Percentiles rank a stretch among this genome's conserved stretches.
These are phyloP conservation scores for Xestia xanthographa DNA, from an alignment of 2,888 invertebrate species.

Conservation along the genomic window DNA sequence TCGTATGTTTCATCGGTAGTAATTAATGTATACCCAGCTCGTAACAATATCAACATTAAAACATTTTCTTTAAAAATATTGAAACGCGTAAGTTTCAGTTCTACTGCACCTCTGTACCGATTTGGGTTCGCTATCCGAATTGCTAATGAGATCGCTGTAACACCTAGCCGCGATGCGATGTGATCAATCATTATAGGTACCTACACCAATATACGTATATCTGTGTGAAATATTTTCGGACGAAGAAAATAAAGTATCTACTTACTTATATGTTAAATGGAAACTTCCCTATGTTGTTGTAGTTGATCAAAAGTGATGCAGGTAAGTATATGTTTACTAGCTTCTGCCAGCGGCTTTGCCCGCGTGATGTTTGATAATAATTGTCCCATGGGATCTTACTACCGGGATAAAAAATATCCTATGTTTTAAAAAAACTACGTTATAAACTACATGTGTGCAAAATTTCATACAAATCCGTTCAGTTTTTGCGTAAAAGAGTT, in stretches of 20 bases:
- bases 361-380: too few species aligned
- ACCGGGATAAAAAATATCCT: too few species aligned
- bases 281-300: not conserved
- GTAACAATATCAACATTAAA: not conserved
- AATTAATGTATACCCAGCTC: too few species aligned
- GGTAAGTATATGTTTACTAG: not conserved
- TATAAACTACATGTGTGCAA: too few species aligned
- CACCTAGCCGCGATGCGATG: constrained; percentile 40
- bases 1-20: too few species aligned
- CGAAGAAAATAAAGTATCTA: not conserved
- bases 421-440: too few species aligned
- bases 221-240: constrained; percentile 18
- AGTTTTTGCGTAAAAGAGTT: too few species aligned
- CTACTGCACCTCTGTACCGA: constrained; percentile 44
- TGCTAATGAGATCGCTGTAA: constrained; percentile 70
- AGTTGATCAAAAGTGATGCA: not conserved
- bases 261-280: not conserved
- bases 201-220: constrained; percentile 54
- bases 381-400: too few species aligned
- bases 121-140: constrained; percentile 62
- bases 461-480: too few species aligned
- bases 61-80: not conserved
- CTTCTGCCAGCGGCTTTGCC: too few species aligned
- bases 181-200: constrained; percentile 67
- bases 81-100: constrained; percentile 50